A percentile compares a stretch with the other conserved stretches of the same genome.
These are phyloP conservation scores for Neocrepidodera transversa DNA, from an alignment of 2,888 invertebrate genomes.

Conservation along the genomic window DNA sequence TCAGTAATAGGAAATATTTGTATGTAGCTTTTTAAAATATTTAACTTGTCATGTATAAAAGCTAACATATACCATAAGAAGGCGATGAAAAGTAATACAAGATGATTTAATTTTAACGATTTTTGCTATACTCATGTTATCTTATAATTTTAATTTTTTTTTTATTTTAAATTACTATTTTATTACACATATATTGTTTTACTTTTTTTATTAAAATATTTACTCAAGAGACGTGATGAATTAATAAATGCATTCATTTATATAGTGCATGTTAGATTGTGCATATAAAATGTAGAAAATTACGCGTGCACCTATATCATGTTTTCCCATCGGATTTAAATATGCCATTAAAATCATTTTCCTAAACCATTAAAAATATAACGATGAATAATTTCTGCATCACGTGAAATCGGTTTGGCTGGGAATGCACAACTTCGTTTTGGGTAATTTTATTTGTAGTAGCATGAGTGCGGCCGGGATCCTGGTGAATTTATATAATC, in stretches of 20 bases:
- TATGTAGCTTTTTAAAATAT: too few species aligned
- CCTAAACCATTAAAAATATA: slow-evolving; percentile 7
- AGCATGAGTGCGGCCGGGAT: slow-evolving; percentile 10
- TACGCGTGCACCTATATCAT: neutral
- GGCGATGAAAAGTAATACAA: too few species aligned
- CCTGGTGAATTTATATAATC: slow-evolving; percentile 12
- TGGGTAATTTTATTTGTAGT: neutral
- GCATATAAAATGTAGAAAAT: neutral
- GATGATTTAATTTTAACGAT: too few species aligned
- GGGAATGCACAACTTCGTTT: slow-evolving; percentile 9
- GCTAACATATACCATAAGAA: too few species aligned
- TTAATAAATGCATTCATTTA: neutral
- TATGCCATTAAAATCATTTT: slow-evolving; percentile 13
- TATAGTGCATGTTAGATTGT: slow-evolving; percentile 6
- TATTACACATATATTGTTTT: too few species aligned
- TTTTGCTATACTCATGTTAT: too few species aligned
- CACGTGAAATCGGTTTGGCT: neutral
- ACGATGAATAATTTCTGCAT: slow-evolving; percentile 10
- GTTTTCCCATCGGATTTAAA: neutral
- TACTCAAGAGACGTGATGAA: too few species aligned
- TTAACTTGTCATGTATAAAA: too few species aligned
- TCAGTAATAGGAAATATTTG: too few species aligned
- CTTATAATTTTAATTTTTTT: too few species aligned
- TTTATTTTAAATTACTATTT: too few species aligned
- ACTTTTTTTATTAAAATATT: too few species aligned